phyloP scores from a whole-genome alignment of 2,888 invertebrate species.

The Amphipoea oculea region DNA sequence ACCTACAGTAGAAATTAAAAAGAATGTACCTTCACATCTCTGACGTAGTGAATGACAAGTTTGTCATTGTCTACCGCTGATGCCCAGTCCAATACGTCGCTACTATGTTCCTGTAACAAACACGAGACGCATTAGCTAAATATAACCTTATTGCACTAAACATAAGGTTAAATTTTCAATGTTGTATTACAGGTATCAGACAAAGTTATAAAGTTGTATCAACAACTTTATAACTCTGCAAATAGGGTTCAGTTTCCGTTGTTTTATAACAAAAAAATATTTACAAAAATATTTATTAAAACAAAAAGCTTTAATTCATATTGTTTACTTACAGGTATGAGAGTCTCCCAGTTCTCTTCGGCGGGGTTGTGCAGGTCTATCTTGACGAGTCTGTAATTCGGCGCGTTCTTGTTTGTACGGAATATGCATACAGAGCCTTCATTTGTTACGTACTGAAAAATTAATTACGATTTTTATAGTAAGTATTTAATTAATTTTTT shows the following conservation, averaged over 20 bases:
- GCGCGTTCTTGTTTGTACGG: conserved; percentile 97
- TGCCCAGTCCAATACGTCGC: conserved; percentile 97
- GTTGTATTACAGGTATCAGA: neutral
- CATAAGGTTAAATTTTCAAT: neutral
- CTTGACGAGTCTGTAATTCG: conserved; percentile 96
- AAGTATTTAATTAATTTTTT: too few relatives aligned
- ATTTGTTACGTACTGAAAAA: conserved; percentile 96
- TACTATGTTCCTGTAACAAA: conserved; percentile 92
- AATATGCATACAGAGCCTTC: conserved; percentile 95
- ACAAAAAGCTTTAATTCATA: neutral
- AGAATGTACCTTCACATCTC: conserved; percentile 96
- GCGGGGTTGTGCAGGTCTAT: conserved; percentile 94
- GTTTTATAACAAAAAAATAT: neutral
- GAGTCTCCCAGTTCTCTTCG: conserved; percentile 95
- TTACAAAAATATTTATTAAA: neutral
- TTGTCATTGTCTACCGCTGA: conserved; percentile 96
- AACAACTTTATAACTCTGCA: neutral
- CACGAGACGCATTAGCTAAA: conserved; percentile 8
- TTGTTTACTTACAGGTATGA: conserved; percentile 91
- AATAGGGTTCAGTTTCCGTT: neutral
- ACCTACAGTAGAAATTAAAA: neutral
- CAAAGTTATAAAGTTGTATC: too few relatives aligned
- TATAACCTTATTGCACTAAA: neutral
- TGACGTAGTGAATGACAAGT: conserved; percentile 96
- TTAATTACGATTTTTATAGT: neutral